Percentiles rank a stretch among this genome's conserved stretches.
Conservation (phyloP, 1,140 invertebrate genomes). For the Sinella curviseta region DNA sequence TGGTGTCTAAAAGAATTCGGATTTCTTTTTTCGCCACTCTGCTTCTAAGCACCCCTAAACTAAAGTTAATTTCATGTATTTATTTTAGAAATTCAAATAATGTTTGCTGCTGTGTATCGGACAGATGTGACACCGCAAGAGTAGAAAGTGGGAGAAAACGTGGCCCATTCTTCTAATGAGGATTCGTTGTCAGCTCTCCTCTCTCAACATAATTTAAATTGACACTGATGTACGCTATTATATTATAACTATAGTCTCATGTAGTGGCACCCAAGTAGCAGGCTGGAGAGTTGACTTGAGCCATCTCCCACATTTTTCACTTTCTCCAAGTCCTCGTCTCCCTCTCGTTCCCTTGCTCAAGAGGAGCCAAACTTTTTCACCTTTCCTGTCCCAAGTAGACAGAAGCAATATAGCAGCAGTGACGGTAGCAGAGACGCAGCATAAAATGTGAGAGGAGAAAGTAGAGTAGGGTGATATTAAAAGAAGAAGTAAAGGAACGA, state of each 20-base stretch:
- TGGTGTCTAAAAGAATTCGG: no score
- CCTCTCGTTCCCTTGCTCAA: neutral
- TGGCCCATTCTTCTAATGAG: no score
- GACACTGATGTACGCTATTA: neutral
- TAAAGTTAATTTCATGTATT: no score
- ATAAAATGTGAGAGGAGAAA: no score
- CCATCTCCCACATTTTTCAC: no score
- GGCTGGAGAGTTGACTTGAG: neutral
- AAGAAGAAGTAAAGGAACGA: neutral
- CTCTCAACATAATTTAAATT: slow-evolving; percentile 3
- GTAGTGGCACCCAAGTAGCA: neutral
- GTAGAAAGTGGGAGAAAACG: no score
- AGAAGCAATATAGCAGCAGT: neutral
- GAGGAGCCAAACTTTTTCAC: neutral
- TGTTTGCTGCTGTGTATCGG: no score
- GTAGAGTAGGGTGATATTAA: slow-evolving; percentile 8
- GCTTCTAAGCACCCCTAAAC: no score
- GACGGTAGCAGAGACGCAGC: neutral
- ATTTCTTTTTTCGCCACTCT: no score
- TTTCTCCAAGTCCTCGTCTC: neutral
- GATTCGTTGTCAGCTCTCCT: neutral
- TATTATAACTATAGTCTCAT: neutral
- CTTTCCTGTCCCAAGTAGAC: neutral
- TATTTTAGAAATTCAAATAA: no score
- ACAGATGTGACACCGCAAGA: no score